Percentiles rank a stretch among this genome's conserved stretches.
phyloP scores from a whole-genome alignment of 2,797 vertebrate genomes.

The Chelonia mydas region DNA sequence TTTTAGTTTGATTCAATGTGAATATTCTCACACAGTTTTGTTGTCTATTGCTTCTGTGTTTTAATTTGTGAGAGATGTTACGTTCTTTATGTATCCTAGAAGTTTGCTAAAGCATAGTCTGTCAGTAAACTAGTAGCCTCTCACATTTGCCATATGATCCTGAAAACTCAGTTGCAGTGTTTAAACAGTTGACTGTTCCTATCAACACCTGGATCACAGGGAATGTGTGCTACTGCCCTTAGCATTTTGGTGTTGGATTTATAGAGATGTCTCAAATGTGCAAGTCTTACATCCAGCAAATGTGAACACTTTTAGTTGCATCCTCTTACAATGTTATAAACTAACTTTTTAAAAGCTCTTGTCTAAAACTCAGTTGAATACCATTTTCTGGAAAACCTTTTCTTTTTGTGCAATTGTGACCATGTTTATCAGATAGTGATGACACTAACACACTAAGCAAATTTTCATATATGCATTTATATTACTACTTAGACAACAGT shows the following conservation, averaged over 20 bases:
- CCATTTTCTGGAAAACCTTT: background rate
- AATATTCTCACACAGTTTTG: background rate
- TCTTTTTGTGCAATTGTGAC: background rate
- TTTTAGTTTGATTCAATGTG: background rate
- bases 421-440: background rate
- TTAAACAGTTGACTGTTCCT: background rate
- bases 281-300: background rate
- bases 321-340: background rate
- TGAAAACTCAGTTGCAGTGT: background rate
- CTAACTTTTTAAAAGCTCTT: background rate
- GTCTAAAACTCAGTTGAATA: background rate
- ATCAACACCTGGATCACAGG: background rate
- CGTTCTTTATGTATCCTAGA: background rate
- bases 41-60: background rate
- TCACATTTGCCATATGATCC: background rate
- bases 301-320: background rate
- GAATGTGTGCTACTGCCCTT: background rate
- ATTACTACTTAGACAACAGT: background rate
- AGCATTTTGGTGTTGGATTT: background rate
- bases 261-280: background rate
- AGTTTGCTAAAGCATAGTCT: background rate
- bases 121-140: background rate
- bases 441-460: background rate
- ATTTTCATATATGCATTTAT: background rate
- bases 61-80: background rate